These are phyloP conservation scores for Rousettus leschenaultii DNA, from an alignment of 2,113 vertebrate genomes.

Conservation along the genomic window DNA sequence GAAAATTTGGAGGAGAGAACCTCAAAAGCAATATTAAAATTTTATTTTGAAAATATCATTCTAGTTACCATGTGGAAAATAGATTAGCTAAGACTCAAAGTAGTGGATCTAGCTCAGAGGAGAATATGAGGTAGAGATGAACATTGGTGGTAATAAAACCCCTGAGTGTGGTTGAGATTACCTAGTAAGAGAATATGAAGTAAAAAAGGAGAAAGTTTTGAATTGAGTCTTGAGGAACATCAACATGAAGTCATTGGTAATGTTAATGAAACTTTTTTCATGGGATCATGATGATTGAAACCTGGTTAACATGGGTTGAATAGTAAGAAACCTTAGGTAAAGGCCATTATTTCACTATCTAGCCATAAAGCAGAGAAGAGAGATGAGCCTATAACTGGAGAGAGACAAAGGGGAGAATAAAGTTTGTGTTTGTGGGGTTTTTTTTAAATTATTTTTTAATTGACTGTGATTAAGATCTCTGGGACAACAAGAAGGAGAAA, in stretches of 20 bases:
- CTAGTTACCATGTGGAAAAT: not conserved
- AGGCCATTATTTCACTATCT: not conserved
- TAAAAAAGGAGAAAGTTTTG: not conserved
- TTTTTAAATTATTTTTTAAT: too few relatives aligned
- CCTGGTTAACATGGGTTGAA: not conserved
- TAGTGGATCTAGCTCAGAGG: not conserved
- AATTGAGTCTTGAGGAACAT: not conserved
- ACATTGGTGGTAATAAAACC: not conserved
- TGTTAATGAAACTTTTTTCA: not conserved
- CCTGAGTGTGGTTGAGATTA: not conserved
- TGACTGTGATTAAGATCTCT: not conserved
- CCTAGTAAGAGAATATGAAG: not conserved
- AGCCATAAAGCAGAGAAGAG: not conserved
- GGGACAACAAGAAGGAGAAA: not conserved
- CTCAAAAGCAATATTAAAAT: not conserved
- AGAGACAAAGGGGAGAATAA: not conserved
- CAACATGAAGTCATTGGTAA: not conserved
- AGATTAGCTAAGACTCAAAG: not conserved
- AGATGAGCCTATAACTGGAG: not conserved
- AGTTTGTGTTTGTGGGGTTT: not conserved
- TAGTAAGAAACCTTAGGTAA: fast-evolving
- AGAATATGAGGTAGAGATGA: not conserved
- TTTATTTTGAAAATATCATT: not conserved
- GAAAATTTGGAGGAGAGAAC: not conserved
- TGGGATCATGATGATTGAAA: not conserved